Percentiles rank a stretch among this genome's conserved stretches.
These are phyloP conservation scores for Nysson spinosus DNA, from an alignment of 2,888 invertebrate species.

Conservation along the genomic window DNA sequence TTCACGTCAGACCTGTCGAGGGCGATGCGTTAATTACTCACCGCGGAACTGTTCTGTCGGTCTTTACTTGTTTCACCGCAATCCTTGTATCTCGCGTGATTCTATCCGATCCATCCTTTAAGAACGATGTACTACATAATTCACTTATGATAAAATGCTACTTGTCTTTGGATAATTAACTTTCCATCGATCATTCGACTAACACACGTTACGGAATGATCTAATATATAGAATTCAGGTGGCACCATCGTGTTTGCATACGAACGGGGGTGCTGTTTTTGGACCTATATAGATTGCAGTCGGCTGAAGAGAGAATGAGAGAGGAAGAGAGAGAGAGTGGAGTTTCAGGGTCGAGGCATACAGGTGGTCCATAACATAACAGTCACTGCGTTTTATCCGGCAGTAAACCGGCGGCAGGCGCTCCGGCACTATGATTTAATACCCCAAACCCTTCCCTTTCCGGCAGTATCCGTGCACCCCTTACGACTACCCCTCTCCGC, in stretches of 20 bases:
- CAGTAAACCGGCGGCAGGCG: slow-evolving; percentile 77
- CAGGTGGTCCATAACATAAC: slow-evolving; percentile 78
- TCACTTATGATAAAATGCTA: no score
- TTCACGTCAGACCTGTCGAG: slow-evolving; percentile 52
- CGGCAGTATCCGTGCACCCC: slow-evolving; percentile 50
- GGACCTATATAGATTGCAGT: slow-evolving; percentile 69
- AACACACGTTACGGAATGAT: no score
- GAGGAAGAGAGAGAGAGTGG: slow-evolving; percentile 35
- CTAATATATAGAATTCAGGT: no score
- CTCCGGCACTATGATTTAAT: slow-evolving; percentile 77
- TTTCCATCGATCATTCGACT: no score
- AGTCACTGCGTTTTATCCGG: slow-evolving; percentile 78
- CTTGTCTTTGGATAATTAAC: no score
- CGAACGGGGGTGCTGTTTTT: slow-evolving; percentile 58
- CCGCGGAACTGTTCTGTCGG: slow-evolving; percentile 13
- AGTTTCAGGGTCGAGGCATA: slow-evolving; percentile 77
- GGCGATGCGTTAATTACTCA: slow-evolving; percentile 57
- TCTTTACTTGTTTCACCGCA: slow-evolving; percentile 17
- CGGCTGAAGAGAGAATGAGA: slow-evolving; percentile 39
- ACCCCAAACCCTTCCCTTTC: slow-evolving; percentile 66
- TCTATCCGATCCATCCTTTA: slow-evolving; percentile 28
- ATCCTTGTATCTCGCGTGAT: slow-evolving; percentile 38
- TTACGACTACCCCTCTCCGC: slow-evolving; percentile 50
- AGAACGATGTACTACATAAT: no score
- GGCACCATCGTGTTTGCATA: no score